Base-by-base conservation (phyloP, 1,140 invertebrate genomes). In the Trichoplusia ni region DNA sequence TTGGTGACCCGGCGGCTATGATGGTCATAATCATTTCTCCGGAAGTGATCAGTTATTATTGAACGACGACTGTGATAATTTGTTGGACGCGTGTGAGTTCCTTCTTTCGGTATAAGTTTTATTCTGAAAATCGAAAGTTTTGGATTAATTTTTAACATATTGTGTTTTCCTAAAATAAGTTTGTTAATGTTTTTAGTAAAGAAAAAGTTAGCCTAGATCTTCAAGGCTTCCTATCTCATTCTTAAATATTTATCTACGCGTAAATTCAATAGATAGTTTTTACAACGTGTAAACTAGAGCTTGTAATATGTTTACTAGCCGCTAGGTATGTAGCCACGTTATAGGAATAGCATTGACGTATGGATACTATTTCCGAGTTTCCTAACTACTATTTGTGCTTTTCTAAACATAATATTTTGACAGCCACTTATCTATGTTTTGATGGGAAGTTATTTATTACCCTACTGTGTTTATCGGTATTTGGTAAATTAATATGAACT, bases 11-110 rank as follows among this genome's bases (percentile, higher is more conserved):
- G 19, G 70, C 79, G 47, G 78, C 78, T 81, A 82, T 69, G 38
- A 87, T 82, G 62, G 79, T 81, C 77, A 81, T 84, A 68, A 87
- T 82, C 82, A 87, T 86, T 73, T 19, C 64, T 76, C 33, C 62
- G 63, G 38, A 54, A 44, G 5, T 64, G 63, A 38, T 59, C 49
- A 19, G 47, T 33, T 42, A 73, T 38, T 16, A 74, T 31, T 19
- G 71, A 73, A 11, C 71, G 71, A 37, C 69, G 72, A 31, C 56
- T 62, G 19, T 71, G 53, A 29, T 14, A 44, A 58, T 64, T 66
- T 3, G 53, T 11, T 33, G 47, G 53, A 11, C 60, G 51, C 40
- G 11, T 58, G 44, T 33, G 59, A 35, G 53, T 33, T 11, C 33
- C 47, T 44, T 71, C 64, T 29, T 67, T 73, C 3, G 69, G 31